Evolutionary conservation across 2,113 vertebrate genomes (phyloP), one percentile per base, ranked within the genome.

Genomic region (Microtus richardsoni): DNA sequence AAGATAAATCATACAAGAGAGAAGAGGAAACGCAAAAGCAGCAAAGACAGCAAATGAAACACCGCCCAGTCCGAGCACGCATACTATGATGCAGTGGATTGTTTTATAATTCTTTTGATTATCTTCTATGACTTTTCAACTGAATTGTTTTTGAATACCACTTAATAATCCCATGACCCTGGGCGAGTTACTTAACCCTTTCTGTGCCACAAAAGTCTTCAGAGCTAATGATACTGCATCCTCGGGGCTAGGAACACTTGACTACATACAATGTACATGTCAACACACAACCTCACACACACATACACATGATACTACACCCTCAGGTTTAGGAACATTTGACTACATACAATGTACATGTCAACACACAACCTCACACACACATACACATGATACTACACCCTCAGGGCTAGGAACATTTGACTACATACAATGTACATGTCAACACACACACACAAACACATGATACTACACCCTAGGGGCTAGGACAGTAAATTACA

Each of bases 171-270:
- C 68, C 64, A 33, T 41, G 85, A 95, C 77, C 92, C 88, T 89
- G 88, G 44, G 90, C 85, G 64, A 94, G 60, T 97, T 89, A 88
- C 58, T 92, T 96, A 95, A 97, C 92, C 92, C 85, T 93, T 54
- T 92, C 86, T 4, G 44, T n/a, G 80, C 58, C 60, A 64, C n/a
- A 78, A 77, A 88, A 88, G 16, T 78, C 39, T 77, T 93, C 77
- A 47, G 52, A 52, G 92, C 82, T 95, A 92, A 96, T 62, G 30
- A 73, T 41, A 90, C 28, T 12, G 88, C 17, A 41, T 19, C 30
- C 66, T 68, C 66, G 7, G 66, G 30, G 66, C 66, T 36, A 70
- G 66, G 33, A 68, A 68, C 30, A 68, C 2, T 68, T 5, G 16
- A 68, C 16, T 16, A 68, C 30, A 70, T 70, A 70, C 33, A 5